phyloP scores from a whole-genome alignment of 2,113 vertebrate genomes.

The Caloenas nicobarica region DNA sequence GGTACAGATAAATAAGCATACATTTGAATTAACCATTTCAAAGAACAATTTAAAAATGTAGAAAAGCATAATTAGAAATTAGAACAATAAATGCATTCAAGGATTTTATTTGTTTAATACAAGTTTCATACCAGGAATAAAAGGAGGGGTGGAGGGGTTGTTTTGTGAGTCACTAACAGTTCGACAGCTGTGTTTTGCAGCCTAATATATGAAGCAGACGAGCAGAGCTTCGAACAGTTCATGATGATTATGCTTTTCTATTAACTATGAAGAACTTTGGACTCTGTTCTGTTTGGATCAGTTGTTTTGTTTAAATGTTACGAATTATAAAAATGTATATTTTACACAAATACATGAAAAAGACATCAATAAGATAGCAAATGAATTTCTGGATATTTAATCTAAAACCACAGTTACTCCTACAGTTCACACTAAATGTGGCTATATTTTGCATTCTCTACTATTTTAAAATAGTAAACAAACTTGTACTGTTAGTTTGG shows the following conservation, averaged over 20 bases:
- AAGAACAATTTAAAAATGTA: not conserved
- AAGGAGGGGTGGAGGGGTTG: not conserved
- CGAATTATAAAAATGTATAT: not conserved
- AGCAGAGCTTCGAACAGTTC: not conserved
- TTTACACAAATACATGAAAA: not conserved
- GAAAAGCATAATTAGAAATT: not conserved
- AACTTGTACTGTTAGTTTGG: not conserved
- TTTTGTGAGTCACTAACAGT: not conserved
- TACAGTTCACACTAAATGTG: not conserved
- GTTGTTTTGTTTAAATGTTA: not conserved
- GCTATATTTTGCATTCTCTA: not conserved
- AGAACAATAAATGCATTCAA: not conserved
- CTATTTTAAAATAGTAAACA: not conserved
- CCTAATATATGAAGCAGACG: not conserved
- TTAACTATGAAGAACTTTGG: not conserved
- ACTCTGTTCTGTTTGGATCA: not conserved
- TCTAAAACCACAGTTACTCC: not conserved
- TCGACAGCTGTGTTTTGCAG: not conserved
- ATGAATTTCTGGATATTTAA: not conserved
- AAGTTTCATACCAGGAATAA: not conserved
- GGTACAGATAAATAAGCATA: not conserved
- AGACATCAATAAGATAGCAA: not conserved
- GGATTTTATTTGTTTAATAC: not conserved
- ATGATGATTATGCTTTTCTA: not conserved
- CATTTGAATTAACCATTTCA: not conserved